Evolutionary conservation across 2,888 invertebrate genomes (phyloP), one percentile per base, ranked within the genome.

Genomic region (Eulithis testata): DNA sequence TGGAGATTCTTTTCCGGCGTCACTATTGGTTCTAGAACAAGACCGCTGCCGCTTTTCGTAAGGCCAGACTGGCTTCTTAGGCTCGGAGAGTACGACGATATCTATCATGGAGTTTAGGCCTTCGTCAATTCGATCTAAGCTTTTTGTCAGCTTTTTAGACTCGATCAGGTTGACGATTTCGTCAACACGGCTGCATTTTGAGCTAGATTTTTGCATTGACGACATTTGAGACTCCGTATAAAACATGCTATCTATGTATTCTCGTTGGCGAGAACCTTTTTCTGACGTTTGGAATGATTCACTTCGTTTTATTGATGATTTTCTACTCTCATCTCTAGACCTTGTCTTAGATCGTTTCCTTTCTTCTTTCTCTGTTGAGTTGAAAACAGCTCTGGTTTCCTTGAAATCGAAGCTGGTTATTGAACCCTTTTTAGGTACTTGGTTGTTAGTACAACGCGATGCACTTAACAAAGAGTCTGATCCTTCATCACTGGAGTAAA

Each of bases 41-140:
- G 91, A 87, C 72, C 90, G 82, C 69, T 92, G 91, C 60, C 91
- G 78, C 73, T 85, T 86, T 63, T 91, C 91, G 63, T 91, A 93
- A 40, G 91, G 85, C 88, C 90, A 90, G 2, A 82, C 74, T 0
- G 86, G 81, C 66, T 89, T 91, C 52, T 87, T 91, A 4, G 94
- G 93, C 64, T 94, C 94, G 5, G 93, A 88, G n/a, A 95, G 94
- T 69, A 96, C 93, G 0, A 96, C 95, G 45, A 96, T 95, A 76
- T 96, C 95, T 0, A 96, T 95, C 94, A 96, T 95, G 0, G 96
- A 94, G 76, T 96, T 95, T 31, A 97, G 83, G 14, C 96, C 95
- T 81, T 94, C 95, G 79, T 97, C 96, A 50, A 97, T 95, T 64
- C 97, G 94, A 73, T 97, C 97, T 55, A 97, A 86, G 72, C 97